A percentile compares a stretch with the other conserved stretches of the same genome.
Evolutionary conservation across 2,888 invertebrate genomes (phyloP).

Genomic region (Halictus quadricinctus): DNA sequence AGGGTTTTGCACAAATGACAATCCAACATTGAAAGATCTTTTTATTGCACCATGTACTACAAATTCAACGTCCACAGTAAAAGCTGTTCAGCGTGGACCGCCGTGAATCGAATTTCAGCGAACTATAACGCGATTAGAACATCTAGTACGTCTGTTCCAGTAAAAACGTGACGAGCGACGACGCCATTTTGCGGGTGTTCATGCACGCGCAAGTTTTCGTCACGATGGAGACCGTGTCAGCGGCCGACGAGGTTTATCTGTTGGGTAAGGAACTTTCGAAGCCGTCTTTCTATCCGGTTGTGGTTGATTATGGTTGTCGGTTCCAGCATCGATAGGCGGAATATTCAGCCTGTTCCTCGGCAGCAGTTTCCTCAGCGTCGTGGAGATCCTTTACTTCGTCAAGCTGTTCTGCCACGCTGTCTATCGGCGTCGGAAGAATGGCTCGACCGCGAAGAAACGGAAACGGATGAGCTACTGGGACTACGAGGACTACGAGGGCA

Average conservation of each 20-base stretch:
- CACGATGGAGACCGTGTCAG: conserved; percentile 35
- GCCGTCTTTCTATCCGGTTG: too few species aligned
- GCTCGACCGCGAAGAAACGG: background rate
- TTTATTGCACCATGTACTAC: background rate
- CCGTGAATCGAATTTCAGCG: background rate
- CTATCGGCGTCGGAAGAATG: background rate
- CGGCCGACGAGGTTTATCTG: conserved; percentile 54
- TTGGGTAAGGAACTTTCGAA: conserved; percentile 49
- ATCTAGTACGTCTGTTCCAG: conserved; percentile 42
- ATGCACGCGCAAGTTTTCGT: conserved; percentile 36
- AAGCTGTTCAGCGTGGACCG: too few species aligned
- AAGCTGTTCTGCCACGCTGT: conserved; percentile 24
- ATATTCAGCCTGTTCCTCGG: conserved; percentile 82
- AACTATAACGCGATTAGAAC: background rate
- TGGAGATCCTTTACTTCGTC: conserved; percentile 62
- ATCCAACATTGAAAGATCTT: background rate
- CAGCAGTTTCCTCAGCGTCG: conserved; percentile 80
- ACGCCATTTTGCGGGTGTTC: conserved; percentile 56
- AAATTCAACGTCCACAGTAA: background rate
- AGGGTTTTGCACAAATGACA: background rate
- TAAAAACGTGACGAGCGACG: conserved; percentile 18
- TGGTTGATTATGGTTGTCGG: background rate
- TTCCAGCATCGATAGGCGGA: conserved; percentile 82
- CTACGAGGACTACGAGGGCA: background rate
- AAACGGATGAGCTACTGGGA: background rate